These are phyloP conservation scores for Scalopus aquaticus DNA, from an alignment of 2,113 vertebrate species.

Conservation along the genomic window DNA sequence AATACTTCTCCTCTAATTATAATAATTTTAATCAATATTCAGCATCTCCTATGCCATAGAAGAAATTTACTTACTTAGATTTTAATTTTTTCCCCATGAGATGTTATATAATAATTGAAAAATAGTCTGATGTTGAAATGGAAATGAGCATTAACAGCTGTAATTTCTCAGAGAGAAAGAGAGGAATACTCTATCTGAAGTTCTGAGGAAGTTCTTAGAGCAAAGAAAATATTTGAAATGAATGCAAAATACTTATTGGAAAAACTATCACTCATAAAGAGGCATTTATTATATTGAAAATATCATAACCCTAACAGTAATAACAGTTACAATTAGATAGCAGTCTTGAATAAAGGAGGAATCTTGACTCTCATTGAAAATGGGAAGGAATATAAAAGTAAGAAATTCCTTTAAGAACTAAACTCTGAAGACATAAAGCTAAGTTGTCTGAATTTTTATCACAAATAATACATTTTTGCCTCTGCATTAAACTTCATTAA, in stretches of 20 bases:
- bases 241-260: neutral
- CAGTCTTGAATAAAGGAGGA: neutral
- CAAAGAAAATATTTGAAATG: neutral
- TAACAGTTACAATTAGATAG: neutral
- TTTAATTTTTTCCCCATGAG: neutral
- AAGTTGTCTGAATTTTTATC: neutral
- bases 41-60: neutral
- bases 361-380: neutral
- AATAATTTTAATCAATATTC: neutral
- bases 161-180: neutral
- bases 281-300: neutral
- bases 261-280: neutral
- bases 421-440: neutral
- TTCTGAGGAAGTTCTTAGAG: neutral
- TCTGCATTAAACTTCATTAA: neutral
- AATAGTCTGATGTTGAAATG: neutral
- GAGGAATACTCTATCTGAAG: neutral
- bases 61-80: neutral
- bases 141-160: neutral
- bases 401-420: neutral
- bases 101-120: neutral
- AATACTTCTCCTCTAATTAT: neutral
- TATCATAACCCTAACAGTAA: neutral
- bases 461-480: neutral
- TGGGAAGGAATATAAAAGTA: neutral